phyloP scores from a whole-genome alignment of 2,888 invertebrate species.

The Dryobotodes eremita region DNA sequence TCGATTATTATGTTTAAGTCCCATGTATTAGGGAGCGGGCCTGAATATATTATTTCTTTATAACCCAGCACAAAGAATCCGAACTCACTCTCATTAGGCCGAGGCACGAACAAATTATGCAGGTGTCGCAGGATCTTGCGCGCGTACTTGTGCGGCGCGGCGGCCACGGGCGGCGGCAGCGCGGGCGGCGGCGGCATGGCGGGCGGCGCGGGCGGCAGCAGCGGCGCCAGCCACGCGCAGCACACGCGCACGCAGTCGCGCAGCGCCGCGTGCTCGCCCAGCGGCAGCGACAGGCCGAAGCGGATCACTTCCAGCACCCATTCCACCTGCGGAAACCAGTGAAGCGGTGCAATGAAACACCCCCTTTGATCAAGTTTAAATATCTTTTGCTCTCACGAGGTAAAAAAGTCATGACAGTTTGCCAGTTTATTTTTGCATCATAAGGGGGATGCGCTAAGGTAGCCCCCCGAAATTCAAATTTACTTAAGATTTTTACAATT shows the following conservation, averaged over 20 bases:
- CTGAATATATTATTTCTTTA: too few species aligned
- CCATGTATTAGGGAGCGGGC: too few species aligned
- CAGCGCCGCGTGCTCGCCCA: conserved; percentile 98
- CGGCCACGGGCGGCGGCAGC: conserved; percentile 96
- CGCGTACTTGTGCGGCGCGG: conserved; percentile 96
- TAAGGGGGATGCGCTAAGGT: too few species aligned
- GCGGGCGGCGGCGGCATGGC: conserved; percentile 96
- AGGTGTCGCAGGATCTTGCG: conserved; percentile 97
- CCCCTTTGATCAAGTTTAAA: background rate
- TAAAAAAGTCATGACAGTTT: background rate
- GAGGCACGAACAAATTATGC: conserved; percentile 98
- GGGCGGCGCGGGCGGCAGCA: conserved; percentile 96
- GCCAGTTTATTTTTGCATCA: background rate
- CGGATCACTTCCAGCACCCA: conserved; percentile 97
- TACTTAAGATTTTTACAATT: too few species aligned
- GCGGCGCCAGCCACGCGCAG: conserved; percentile 98
- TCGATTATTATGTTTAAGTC: too few species aligned
- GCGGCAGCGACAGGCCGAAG: conserved; percentile 96
- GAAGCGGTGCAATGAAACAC: background rate
- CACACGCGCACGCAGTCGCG: conserved; percentile 99
- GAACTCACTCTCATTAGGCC: conserved; percentile 96
- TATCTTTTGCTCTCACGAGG: background rate
- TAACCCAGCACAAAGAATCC: background rate
- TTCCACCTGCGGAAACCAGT: conserved; percentile 92
- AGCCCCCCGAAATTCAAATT: too few species aligned